Conservation (phyloP, 2,113 vertebrate genomes). For the Podocnemis expansa region DNA sequence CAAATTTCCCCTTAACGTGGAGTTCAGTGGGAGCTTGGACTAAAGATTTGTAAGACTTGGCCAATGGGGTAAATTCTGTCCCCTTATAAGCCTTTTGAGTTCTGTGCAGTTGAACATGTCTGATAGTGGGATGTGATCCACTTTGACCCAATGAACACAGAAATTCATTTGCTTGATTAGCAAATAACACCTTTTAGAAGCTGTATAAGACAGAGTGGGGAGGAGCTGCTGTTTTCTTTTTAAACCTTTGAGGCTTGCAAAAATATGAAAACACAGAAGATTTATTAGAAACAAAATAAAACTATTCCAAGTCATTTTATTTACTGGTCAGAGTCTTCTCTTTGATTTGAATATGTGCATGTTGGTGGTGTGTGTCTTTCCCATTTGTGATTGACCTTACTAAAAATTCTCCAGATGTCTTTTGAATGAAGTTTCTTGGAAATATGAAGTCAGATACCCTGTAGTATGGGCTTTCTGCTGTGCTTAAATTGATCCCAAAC, state of each 20-base stretch:
- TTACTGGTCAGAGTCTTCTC: neutral
- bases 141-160: slow-evolving; percentile 1
- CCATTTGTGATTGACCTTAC: neutral
- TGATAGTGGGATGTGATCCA: neutral
- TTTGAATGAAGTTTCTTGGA: slow-evolving; percentile 7
- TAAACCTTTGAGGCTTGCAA: neutral
- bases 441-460: neutral
- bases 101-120: neutral
- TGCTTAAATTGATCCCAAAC: neutral
- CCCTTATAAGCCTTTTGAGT: neutral
- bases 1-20: neutral
- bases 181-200: neutral
- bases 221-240: neutral
- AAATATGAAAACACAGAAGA: neutral
- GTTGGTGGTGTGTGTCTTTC: neutral
- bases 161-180: neutral
- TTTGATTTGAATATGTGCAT: neutral
- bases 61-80: neutral
- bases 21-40: neutral
- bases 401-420: slow-evolving; percentile 3
- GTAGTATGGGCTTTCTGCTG: neutral
- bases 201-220: neutral
- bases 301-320: neutral
- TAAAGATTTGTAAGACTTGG: neutral
- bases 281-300: neutral